Evolutionary conservation across 2,888 invertebrate species (phyloP).

Genomic region (Rhogogaster chlorosoma): DNA sequence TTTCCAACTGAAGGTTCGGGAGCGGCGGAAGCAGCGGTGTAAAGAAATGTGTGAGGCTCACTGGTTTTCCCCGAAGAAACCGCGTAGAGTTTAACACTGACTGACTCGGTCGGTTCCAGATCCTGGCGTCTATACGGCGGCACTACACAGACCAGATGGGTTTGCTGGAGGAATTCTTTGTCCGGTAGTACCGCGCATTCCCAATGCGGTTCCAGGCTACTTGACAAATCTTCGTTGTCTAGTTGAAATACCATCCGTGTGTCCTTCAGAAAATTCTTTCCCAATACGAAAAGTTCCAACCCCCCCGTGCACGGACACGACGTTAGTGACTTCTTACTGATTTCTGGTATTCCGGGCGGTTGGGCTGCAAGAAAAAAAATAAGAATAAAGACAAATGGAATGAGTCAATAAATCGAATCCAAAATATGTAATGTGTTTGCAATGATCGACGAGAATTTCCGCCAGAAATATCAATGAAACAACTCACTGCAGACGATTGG

Average conservation of each 20-base stretch:
- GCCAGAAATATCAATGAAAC: background rate
- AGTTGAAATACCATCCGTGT: conserved; percentile 90
- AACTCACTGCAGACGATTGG: conserved; percentile 95
- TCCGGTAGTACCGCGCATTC: conserved; percentile 91
- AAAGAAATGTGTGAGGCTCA: conserved; percentile 91
- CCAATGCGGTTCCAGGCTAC: conserved; percentile 83
- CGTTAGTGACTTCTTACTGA: conserved; percentile 92
- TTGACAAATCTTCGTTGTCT: conserved; percentile 77
- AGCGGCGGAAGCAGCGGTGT: conserved; percentile 80
- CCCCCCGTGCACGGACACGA: conserved; percentile 91
- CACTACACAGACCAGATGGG: conserved; percentile 92
- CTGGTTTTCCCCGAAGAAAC: conserved; percentile 92
- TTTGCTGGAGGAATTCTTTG: conserved; percentile 94
- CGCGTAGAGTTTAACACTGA: conserved; percentile 88
- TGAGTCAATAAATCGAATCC: background rate
- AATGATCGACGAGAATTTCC: background rate
- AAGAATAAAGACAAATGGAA: conserved; percentile 22
- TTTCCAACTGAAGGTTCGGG: conserved; percentile 72
- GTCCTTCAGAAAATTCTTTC: conserved; percentile 96
- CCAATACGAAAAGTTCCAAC: conserved; percentile 91
- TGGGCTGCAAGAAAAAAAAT: conserved; percentile 83
- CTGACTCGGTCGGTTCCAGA: conserved; percentile 83
- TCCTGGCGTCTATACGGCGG: conserved; percentile 87
- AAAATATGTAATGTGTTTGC: background rate
- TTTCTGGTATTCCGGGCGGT: conserved; percentile 95